A percentile compares a stretch with the other conserved stretches of the same genome.
These are phyloP conservation scores for Pammene fasciana DNA, from an alignment of 2,888 invertebrate species.

Conservation along the genomic window DNA sequence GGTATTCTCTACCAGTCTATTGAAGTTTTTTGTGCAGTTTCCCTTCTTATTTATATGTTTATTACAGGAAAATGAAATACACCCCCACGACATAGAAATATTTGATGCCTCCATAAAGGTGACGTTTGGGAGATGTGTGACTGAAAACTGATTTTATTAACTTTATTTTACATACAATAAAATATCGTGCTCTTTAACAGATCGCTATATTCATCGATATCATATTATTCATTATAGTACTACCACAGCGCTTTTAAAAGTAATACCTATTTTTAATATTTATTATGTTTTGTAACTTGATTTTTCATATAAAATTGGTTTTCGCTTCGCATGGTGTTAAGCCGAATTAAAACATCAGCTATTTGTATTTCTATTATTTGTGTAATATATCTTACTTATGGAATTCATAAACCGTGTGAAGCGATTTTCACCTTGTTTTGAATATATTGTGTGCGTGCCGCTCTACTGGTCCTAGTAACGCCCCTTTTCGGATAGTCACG, in stretches of 20 bases:
- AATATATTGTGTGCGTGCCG: background rate
- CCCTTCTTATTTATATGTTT: slow-evolving; percentile 45
- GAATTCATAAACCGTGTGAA: background rate
- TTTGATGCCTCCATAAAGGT: slow-evolving; percentile 81
- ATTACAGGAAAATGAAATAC: slow-evolving; percentile 77
- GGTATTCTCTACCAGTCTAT: too few relatives aligned
- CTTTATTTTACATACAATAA: slow-evolving; percentile 19
- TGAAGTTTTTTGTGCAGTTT: background rate
- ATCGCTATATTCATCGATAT: slow-evolving; percentile 24
- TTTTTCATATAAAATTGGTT: slow-evolving; percentile 19
- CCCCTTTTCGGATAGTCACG: background rate
- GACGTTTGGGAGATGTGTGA: slow-evolving; percentile 59
- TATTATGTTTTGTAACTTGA: slow-evolving; percentile 1
- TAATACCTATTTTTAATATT: background rate
- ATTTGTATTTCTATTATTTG: slow-evolving; percentile 7
- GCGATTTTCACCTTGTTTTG: background rate
- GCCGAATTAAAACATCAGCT: slow-evolving; percentile 33
- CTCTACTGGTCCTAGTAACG: background rate
- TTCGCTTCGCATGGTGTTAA: slow-evolving; percentile 46
- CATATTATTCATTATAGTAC: slow-evolving; percentile 7
- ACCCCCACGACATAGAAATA: slow-evolving; percentile 72
- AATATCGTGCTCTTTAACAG: slow-evolving; percentile 35
- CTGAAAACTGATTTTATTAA: slow-evolving; percentile 54
- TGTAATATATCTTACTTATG: background rate
- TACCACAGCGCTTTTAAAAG: slow-evolving; percentile 4